Evolutionary conservation across 1,140 invertebrate genomes (phyloP).

Genomic region (Odontomachus brunneus): DNA sequence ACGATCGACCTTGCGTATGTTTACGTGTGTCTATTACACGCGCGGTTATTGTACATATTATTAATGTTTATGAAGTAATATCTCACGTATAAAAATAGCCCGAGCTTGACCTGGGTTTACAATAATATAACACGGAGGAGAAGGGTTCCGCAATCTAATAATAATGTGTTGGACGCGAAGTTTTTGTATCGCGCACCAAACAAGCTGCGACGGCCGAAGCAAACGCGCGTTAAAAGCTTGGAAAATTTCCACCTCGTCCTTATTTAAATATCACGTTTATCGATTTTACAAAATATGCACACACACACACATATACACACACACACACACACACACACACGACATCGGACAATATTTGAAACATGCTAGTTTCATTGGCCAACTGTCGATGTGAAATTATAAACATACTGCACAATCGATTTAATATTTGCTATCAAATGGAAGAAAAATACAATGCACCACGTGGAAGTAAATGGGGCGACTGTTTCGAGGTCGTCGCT

Average conservation of each 20-base stretch:
- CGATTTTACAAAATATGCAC: not conserved
- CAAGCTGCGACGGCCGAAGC: not conserved
- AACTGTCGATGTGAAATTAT: not conserved
- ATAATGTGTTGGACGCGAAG: not conserved
- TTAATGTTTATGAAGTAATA: not conserved
- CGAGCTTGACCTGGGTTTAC: not conserved
- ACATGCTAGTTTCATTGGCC: not conserved
- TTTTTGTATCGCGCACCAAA: not conserved
- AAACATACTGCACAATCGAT: not conserved
- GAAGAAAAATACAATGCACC: not conserved
- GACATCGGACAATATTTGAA: no score
- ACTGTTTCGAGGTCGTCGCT: not conserved
- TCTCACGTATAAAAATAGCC: slow-evolving; percentile 9
- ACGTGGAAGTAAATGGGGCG: not conserved
- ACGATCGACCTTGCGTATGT: not conserved
- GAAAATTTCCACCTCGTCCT: not conserved
- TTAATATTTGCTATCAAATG: not conserved
- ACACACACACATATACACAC: no score
- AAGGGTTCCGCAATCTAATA: not conserved
- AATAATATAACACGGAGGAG: not conserved
- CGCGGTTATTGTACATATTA: slow-evolving; percentile 4
- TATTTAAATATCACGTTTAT: not conserved
- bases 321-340: no score
- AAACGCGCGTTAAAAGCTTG: not conserved
- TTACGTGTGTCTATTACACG: not conserved